These are phyloP conservation scores for Pollenia labialis DNA, from an alignment of 2,888 invertebrate species.

Conservation along the genomic window DNA sequence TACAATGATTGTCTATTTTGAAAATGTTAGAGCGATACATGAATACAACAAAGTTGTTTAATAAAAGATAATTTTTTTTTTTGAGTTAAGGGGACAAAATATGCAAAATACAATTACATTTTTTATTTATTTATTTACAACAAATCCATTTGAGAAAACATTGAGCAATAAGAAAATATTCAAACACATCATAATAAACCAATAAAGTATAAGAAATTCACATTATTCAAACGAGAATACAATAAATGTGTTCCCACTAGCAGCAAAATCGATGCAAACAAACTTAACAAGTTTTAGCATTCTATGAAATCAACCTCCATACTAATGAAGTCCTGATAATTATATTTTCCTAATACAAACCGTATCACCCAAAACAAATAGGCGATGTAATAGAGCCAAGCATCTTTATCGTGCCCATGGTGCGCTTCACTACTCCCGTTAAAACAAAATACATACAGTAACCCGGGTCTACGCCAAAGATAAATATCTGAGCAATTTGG, in stretches of 20 bases:
- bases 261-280: neutral
- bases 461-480: no score
- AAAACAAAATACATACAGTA: no score
- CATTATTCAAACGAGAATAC: conserved; percentile 52
- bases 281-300: neutral
- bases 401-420: no score
- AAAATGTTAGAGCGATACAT: conserved; percentile 8
- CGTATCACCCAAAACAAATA: no score
- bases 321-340: no score
- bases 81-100: conserved; percentile 4
- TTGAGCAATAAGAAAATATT: neutral
- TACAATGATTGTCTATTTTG: neutral
- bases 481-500: no score
- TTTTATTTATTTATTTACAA: conserved; percentile 18
- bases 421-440: no score
- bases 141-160: conserved; percentile 11
- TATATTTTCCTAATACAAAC: no score
- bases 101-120: conserved; percentile 17
- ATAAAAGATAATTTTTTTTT: conserved; percentile 56
- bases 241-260: conserved; percentile 26
- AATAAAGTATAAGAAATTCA: conserved; percentile 58
- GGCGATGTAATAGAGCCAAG: no score
- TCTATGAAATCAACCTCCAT: no score
- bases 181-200: conserved; percentile 59
- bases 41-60: conserved; percentile 59